Percentiles rank a stretch among this genome's conserved stretches.
Conservation (phyloP, 1,140 invertebrate species). For the Pararge aegeria region DNA sequence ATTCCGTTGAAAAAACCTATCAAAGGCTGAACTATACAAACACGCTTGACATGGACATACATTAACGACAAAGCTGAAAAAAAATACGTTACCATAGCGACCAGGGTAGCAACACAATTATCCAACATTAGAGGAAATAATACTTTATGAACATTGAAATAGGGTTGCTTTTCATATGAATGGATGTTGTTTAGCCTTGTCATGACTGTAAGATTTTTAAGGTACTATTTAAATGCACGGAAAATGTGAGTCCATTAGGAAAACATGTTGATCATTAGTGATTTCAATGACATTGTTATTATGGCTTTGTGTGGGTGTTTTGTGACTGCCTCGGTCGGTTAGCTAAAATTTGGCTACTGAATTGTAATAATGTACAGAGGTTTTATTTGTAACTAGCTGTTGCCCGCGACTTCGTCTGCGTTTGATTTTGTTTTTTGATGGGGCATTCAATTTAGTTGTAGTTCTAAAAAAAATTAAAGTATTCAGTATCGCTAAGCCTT, state of each 20-base stretch:
- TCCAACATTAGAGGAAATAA: too few relatives aligned
- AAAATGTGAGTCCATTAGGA: slow-evolving; percentile 23
- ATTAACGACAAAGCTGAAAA: slow-evolving; percentile 11
- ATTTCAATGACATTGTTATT: slow-evolving; percentile 1
- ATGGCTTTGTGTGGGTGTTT: background rate
- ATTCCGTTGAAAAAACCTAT: background rate
- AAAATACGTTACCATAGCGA: slow-evolving; percentile 36
- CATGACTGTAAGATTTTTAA: slow-evolving; percentile 13
- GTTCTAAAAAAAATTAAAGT: too few relatives aligned
- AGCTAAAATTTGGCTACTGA: too few relatives aligned
- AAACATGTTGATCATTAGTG: slow-evolving; percentile 12
- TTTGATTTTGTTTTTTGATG: too few relatives aligned
- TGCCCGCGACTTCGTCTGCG: too few relatives aligned
- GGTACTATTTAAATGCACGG: slow-evolving; percentile 18
- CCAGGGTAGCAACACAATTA: slow-evolving; percentile 33
- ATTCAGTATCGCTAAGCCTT: too few relatives aligned
- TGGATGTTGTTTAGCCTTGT: background rate
- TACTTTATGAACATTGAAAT: background rate
- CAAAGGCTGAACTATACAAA: slow-evolving; percentile 8
- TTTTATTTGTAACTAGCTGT: too few relatives aligned
- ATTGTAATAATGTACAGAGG: too few relatives aligned
- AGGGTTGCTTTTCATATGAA: background rate
- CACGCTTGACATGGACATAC: slow-evolving; percentile 13
- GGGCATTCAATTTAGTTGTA: too few relatives aligned
- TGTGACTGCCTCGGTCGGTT: too few relatives aligned